Evolutionary conservation across 2,888 invertebrate genomes (phyloP).

Genomic region (Eumerus sabulonum): DNA sequence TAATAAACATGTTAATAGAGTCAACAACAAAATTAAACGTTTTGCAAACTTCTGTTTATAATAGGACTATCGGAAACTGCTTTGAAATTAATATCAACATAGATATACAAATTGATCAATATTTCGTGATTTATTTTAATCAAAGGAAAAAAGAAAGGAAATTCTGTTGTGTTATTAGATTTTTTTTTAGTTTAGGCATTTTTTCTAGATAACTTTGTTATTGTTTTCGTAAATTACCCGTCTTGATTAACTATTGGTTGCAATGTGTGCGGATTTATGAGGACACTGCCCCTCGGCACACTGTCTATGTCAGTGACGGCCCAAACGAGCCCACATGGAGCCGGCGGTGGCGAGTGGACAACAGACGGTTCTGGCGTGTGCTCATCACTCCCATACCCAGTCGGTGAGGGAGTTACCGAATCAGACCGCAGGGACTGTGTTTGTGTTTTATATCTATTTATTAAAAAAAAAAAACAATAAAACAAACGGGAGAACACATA

Average conservation of each 20-base stretch:
- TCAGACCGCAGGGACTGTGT: slow-evolving; percentile 82
- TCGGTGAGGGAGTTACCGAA: slow-evolving; percentile 89
- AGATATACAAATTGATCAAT: slow-evolving; percentile 56
- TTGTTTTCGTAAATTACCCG: slow-evolving; percentile 79
- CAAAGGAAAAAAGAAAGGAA: slow-evolving; percentile 64
- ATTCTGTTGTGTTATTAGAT: slow-evolving; percentile 63
- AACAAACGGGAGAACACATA: slow-evolving; percentile 67
- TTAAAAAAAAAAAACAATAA: slow-evolving; percentile 66
- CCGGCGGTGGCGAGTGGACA: slow-evolving; percentile 72
- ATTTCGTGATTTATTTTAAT: slow-evolving; percentile 56
- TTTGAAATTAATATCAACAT: slow-evolving; percentile 67
- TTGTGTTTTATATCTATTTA: slow-evolving; percentile 79
- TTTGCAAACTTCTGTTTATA: slow-evolving; percentile 71
- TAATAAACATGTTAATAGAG: slow-evolving; percentile 40
- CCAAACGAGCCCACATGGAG: slow-evolving; percentile 84
- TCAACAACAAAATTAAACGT: slow-evolving; percentile 66
- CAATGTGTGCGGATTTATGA: slow-evolving; percentile 87
- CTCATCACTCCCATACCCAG: slow-evolving; percentile 81
- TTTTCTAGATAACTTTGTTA: too few species aligned
- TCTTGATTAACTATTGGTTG: slow-evolving; percentile 80
- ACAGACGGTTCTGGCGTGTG: slow-evolving; percentile 77
- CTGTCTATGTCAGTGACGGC: slow-evolving; percentile 91
- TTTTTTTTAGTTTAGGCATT: slow-evolving; percentile 69
- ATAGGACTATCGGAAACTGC: slow-evolving; percentile 46
- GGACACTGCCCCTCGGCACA: slow-evolving; percentile 92